A percentile compares a stretch with the other conserved stretches of the same genome.
Evolutionary conservation across 2,113 vertebrate genomes (phyloP).

Genomic region (Bolborhynchus lineola): DNA sequence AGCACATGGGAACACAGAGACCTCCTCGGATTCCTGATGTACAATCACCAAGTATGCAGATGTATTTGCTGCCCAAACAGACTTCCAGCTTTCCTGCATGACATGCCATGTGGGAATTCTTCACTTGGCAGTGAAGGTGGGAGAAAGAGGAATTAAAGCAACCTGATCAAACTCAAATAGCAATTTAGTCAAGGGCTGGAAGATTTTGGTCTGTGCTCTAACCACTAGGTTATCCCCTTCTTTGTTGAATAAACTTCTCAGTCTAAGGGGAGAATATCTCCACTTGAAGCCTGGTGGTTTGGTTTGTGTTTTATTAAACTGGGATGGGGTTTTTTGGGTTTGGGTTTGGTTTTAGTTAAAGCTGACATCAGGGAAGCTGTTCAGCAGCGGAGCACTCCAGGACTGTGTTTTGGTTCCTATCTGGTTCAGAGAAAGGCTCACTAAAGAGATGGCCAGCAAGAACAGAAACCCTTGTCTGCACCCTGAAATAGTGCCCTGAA

Average conservation of each 20-base stretch:
- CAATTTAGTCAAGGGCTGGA: not conserved
- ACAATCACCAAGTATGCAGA: not conserved
- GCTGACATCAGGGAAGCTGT: not conserved
- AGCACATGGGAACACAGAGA: not conserved
- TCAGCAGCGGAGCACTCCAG: not conserved
- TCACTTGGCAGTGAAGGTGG: not conserved
- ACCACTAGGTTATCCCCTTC: conserved; percentile 8
- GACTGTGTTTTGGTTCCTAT: not conserved
- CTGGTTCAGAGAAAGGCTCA: not conserved
- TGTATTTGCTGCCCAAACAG: not conserved
- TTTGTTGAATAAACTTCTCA: not conserved
- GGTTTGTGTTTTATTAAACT: not conserved
- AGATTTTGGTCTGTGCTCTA: conserved; percentile 16
- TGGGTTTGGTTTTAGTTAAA: not conserved
- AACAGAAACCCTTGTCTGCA: not conserved
- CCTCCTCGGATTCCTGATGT: not conserved
- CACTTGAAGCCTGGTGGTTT: not conserved
- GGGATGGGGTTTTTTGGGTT: not conserved
- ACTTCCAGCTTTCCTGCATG: not conserved
- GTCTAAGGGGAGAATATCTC: not conserved
- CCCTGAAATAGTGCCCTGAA: not conserved
- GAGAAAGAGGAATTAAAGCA: conserved; percentile 31
- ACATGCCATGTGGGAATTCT: not conserved
- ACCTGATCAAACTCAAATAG: not conserved
- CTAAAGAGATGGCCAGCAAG: not conserved